These are phyloP conservation scores for Zaprionus davidi DNA, from an alignment of 1,140 invertebrate species.

Conservation along the genomic window DNA sequence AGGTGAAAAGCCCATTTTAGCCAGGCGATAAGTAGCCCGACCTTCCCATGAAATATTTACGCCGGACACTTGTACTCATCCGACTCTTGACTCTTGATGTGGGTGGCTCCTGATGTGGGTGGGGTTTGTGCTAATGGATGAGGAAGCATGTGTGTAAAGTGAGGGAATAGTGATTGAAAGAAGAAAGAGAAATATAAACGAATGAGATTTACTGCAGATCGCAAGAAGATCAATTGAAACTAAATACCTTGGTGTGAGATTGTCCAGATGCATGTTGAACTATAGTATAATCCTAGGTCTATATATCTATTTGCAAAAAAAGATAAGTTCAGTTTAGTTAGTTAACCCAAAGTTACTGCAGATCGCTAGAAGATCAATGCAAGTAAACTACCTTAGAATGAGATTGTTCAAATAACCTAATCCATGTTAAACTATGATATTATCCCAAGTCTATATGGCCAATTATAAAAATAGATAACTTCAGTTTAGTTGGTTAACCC, in stretches of 20 bases:
- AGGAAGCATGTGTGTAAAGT: neutral
- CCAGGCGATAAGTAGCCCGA: conserved; percentile 37
- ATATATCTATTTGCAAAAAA: too few relatives aligned
- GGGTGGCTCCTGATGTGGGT: neutral
- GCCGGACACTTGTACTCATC: conserved; percentile 45
- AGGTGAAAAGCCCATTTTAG: conserved; percentile 63
- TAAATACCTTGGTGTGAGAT: too few relatives aligned
- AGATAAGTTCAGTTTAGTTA: neutral
- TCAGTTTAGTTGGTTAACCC: neutral
- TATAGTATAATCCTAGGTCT: too few relatives aligned
- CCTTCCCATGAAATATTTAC: conserved; percentile 70
- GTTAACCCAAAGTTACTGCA: neutral
- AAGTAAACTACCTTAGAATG: neutral
- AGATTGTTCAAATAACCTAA: neutral
- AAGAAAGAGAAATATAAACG: too few relatives aligned
- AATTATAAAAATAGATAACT: too few relatives aligned
- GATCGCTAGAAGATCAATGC: neutral
- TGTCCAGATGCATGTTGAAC: too few relatives aligned
- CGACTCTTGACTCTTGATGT: neutral
- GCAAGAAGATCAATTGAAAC: too few relatives aligned
- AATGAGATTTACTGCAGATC: too few relatives aligned
- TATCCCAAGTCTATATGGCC: too few relatives aligned
- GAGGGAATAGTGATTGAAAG: neutral
- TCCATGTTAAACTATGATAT: too few relatives aligned
- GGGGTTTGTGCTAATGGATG: neutral